These are phyloP conservation scores for Carassius carassius DNA, from an alignment of 2,113 vertebrate species.

Conservation along the genomic window DNA sequence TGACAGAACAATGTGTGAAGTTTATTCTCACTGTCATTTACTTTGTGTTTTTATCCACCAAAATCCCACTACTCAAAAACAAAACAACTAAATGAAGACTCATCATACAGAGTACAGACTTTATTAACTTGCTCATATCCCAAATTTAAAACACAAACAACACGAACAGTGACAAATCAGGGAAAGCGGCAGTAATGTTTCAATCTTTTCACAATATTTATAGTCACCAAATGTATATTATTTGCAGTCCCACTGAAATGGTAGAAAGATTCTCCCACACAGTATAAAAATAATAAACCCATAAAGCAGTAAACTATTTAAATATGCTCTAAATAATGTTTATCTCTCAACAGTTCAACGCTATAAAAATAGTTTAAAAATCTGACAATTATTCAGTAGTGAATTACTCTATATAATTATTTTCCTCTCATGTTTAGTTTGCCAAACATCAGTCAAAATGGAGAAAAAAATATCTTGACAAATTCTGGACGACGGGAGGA, in stretches of 20 bases:
- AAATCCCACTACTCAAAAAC: not conserved
- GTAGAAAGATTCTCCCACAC: constrained; percentile 66
- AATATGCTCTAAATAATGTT: constrained; percentile 67
- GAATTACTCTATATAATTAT: constrained; percentile 66
- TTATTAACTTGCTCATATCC: not conserved
- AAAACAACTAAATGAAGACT: not conserved
- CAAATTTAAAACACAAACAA: not conserved
- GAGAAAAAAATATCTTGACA: not conserved
- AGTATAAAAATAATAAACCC: constrained; percentile 68
- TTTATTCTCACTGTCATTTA: constrained; percentile 46
- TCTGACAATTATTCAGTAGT: constrained; percentile 73
- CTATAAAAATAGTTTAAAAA: constrained; percentile 82
- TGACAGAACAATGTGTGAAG: not conserved
- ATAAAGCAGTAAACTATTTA: constrained; percentile 65
- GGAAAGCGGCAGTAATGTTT: not conserved
- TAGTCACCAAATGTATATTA: constrained; percentile 24
- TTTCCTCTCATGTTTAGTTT: constrained; percentile 31
- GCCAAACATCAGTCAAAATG: constrained; percentile 60
- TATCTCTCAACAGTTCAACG: constrained; percentile 63
- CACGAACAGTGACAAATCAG: not conserved
- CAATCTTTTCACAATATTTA: not conserved
- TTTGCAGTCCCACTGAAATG: constrained; percentile 58
- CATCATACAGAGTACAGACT: not conserved
- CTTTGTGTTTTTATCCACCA: constrained; percentile 50
- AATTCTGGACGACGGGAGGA: too few species aligned